Percentiles rank a stretch among this genome's conserved stretches.
phyloP scores from a whole-genome alignment of 2,797 vertebrate genomes.

The Ispidina lecontei region DNA sequence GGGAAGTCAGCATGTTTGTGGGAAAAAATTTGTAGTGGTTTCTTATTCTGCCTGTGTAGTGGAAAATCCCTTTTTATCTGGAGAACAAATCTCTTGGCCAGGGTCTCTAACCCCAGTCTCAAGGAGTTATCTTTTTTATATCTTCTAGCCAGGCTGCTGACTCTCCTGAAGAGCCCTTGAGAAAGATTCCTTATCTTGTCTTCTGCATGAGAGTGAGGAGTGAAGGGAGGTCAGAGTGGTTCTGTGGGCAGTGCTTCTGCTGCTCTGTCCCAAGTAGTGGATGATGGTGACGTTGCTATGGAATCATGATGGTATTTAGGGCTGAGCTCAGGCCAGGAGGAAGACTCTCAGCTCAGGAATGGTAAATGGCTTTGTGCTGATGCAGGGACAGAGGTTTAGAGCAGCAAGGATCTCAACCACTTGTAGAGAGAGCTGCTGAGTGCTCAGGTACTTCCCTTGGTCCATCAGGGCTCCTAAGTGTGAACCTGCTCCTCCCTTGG shows the following conservation, averaged over 20 bases:
- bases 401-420: not conserved
- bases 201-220: not conserved
- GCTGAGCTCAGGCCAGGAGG: not conserved
- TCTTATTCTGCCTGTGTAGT: not conserved
- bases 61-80: not conserved
- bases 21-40: not conserved
- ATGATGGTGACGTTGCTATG: not conserved
- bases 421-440: not conserved
- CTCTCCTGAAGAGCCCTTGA: not conserved
- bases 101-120: not conserved
- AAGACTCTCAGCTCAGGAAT: not conserved
- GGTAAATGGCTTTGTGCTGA: not conserved
- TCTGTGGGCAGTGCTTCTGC: not conserved
- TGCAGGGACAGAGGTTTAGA: not conserved
- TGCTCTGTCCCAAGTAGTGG: not conserved
- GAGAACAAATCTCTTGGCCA: not conserved
- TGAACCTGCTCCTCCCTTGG: not conserved
- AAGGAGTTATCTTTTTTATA: not conserved
- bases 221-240: not conserved
- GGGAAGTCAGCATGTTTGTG: not conserved
- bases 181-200: not conserved
- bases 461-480: not conserved
- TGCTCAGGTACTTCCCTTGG: not conserved
- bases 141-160: not conserved
- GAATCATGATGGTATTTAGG: not conserved